These are phyloP conservation scores for Heliconius sara DNA, from an alignment of 2,888 invertebrate genomes.

Conservation along the genomic window DNA sequence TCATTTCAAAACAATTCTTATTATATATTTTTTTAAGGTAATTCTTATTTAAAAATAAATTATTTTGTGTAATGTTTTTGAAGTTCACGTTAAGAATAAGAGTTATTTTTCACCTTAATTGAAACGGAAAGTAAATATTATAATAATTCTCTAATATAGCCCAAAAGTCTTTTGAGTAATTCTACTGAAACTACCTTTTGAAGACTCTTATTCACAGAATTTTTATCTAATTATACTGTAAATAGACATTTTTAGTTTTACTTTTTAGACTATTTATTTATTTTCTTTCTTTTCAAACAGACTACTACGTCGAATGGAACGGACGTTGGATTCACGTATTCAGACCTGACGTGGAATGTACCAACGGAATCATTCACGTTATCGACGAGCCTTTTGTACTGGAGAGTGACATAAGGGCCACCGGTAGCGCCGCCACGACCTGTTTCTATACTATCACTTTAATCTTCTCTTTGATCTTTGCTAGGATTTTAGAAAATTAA, in stretches of 20 bases:
- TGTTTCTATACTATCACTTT: constrained; percentile 57
- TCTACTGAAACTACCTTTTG: too few relatives aligned
- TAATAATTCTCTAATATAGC: not conserved
- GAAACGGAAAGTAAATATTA: not conserved
- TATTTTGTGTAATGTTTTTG: not conserved
- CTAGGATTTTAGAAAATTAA: constrained; percentile 67
- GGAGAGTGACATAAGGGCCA: constrained; percentile 92
- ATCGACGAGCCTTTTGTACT: constrained; percentile 94
- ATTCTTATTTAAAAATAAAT: not conserved
- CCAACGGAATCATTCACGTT: constrained; percentile 97
- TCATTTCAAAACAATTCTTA: not conserved
- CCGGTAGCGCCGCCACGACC: constrained; percentile 72
- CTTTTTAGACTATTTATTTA: not conserved
- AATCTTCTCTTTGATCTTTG: constrained; percentile 63
- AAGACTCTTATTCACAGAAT: too few relatives aligned
- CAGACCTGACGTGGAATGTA: constrained; percentile 96
- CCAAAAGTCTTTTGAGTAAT: not conserved
- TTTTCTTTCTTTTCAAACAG: constrained; percentile 70
- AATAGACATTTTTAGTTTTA: too few relatives aligned
- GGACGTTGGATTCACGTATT: constrained; percentile 92
- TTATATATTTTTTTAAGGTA: not conserved
- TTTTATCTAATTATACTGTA: not conserved
- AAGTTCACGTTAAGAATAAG: too few relatives aligned
- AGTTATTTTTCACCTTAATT: too few relatives aligned
- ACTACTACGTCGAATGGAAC: constrained; percentile 93